Evolutionary conservation across 2,113 vertebrate genomes (phyloP).

Genomic region (Damaliscus lunatus): DNA sequence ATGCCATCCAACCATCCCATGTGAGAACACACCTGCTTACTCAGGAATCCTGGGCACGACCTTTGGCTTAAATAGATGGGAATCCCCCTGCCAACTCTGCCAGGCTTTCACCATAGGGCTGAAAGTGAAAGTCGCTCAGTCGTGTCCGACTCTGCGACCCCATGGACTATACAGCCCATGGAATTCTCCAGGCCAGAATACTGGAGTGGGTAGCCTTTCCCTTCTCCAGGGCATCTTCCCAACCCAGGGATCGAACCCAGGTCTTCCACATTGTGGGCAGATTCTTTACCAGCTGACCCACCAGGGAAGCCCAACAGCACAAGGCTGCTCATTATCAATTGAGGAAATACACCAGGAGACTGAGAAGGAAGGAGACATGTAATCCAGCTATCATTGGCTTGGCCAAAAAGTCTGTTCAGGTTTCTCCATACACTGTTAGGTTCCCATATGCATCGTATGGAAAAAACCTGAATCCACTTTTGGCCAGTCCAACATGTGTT

Average conservation of each 20-base stretch:
- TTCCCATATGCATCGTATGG: not conserved
- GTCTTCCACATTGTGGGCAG: fast-evolving
- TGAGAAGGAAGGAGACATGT: fast-evolving
- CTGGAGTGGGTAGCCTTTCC: not conserved
- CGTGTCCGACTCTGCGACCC: fast-evolving
- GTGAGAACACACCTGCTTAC: fast-evolving
- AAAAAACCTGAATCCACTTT: not conserved
- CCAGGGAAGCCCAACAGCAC: not conserved
- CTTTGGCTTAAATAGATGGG: not conserved
- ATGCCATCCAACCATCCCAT: fast-evolving
- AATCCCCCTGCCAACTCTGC: fast-evolving
- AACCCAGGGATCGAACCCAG: not conserved
- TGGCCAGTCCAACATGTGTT: not conserved
- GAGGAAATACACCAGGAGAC: too few species aligned
- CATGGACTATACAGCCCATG: not conserved
- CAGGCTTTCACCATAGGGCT: not conserved
- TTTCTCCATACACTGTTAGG: not conserved
- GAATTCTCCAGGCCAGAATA: not conserved
- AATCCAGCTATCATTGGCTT: fast-evolving
- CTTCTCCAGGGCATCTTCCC: not conserved
- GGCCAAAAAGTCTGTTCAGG: not conserved
- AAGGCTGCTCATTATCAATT: fast-evolving
- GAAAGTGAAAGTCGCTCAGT: fast-evolving
- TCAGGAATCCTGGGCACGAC: fast-evolving
- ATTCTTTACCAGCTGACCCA: not conserved